Evolutionary conservation across 2,113 vertebrate species (phyloP), one percentile per base, ranked within the genome.

Genomic region (Psammodynastes pulverulentus): DNA sequence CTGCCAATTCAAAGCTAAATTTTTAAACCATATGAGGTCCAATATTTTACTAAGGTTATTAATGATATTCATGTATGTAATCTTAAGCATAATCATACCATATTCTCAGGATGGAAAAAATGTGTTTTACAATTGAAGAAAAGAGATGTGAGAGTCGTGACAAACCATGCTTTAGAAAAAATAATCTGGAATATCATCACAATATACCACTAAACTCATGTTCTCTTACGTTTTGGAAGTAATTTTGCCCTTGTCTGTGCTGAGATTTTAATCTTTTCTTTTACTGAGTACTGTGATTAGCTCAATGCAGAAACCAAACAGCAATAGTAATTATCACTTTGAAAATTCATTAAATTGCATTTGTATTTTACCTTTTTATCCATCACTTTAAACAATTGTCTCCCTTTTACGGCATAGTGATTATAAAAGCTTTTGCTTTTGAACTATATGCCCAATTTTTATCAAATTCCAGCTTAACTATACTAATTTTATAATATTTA

Each of bases 191-290:
- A 92, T 49, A 79, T 88, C 45, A 9, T 5, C 2, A 45, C 9
- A 15, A 0, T 56, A 12, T 88, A 90, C 15, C 84, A 23, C 4
- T 93, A 17, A 91, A 45, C 24, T 87, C 19, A n/a, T 89, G 84
- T 92, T 94, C 48, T 91, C 13, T 91, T 43, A 91, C 17, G 43
- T 52, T 92, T 58, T 89, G 21, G 48, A 86, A 10, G 49, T 2
- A 54, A 39, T 56, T 67, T 91, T 91, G 72, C 52, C 84, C 84
- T 0, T 56, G 1, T 48, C 51, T 51, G 43, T 87, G 72, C n/a
- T 43, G 5, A 93, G 51, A 43, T 79, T 48, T 72, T 90, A 13
- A 56, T 49, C 90, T 92, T 54, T 91, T 91, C 29, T 86, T 39
- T 91, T 90, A 53, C 46, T 34, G 67, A 88, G 67, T 53, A 91